Base-by-base conservation (phyloP, 2,113 vertebrate genomes). In the Rattus rattus region DNA sequence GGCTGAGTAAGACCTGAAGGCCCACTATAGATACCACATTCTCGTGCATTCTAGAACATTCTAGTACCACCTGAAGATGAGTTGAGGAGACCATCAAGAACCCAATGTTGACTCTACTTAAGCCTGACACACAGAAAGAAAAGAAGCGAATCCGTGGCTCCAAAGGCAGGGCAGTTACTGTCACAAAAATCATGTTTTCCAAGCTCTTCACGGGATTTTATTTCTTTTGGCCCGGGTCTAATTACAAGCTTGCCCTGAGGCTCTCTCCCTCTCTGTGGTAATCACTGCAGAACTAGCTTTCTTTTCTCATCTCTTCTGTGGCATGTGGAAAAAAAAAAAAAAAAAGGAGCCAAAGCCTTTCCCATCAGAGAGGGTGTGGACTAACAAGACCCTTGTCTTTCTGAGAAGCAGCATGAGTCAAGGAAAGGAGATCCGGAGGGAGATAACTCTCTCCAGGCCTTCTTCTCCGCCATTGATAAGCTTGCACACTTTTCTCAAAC, bases 11-110 rank as follows among this genome's bases (percentile, higher is more conserved):
- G 8, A 7, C 1, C 5, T 7, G 49, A n/a, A 90, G 47, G 69
- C 19, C 56, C 4, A 49, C 0, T 0, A 70, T 9, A 26, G 10
- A 65, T 19, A 85, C 3, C 33, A 10, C 11, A 26, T 19, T 7
- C 49, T 13, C 70, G 28, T 1, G 36, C 28, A 30, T 70, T n/a
- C 69, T 24, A 73, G n/a, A n/a, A 73, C 59, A 39, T 43, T 47
- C 81, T 12, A 54, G 49, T 52, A 33, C 0, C 65, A 24, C 47
- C 81, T 26, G n/a, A 52, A 28, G 70, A 5, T 1, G 73, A 30
- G 13, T 16, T 26, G 5, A 1, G 17, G 10, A 80, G 36, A 5
- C 43, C 13, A 5, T 0, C 0, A 3, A 1, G 43, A 76, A 54
- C 33, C 17, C 49, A 43, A 47, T 33, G 47, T n/a, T 28, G 8